Conservation (phyloP, 2,797 vertebrate genomes). For the Acanthiza pusilla region DNA sequence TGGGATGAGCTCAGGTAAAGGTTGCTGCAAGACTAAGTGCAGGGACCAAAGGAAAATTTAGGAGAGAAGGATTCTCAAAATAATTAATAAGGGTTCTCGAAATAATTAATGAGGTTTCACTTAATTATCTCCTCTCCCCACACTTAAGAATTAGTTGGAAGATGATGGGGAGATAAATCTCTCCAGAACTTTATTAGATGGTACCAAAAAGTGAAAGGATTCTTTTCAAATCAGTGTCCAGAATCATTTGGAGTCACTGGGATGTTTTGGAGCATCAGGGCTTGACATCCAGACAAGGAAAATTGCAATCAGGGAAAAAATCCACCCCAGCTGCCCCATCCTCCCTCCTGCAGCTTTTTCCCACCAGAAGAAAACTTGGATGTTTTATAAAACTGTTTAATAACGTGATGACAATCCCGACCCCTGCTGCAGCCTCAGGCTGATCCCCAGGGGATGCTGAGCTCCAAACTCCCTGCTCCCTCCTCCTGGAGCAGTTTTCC, state of each 20-base stretch:
- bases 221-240: accelerated
- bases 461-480: neutral
- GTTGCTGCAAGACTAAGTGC: neutral
- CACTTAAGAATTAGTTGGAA: neutral
- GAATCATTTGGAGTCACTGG: neutral
- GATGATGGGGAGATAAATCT: neutral
- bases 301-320: neutral
- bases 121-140: neutral
- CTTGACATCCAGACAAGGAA: neutral
- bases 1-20: neutral
- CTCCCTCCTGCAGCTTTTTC: constrained; percentile 18
- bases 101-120: neutral
- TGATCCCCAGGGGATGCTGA: neutral
- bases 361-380: constrained; percentile 28
- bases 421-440: neutral
- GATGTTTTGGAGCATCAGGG: neutral
- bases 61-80: neutral
- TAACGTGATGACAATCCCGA: constrained; percentile 36
- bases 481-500: neutral
- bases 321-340: neutral
- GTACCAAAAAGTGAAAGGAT: neutral
- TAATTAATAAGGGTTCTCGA: accelerated
- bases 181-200: neutral
- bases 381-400: neutral
- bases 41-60: neutral